These are phyloP conservation scores for Germaria angustata DNA, from an alignment of 2,888 invertebrate genomes.

Conservation along the genomic window DNA sequence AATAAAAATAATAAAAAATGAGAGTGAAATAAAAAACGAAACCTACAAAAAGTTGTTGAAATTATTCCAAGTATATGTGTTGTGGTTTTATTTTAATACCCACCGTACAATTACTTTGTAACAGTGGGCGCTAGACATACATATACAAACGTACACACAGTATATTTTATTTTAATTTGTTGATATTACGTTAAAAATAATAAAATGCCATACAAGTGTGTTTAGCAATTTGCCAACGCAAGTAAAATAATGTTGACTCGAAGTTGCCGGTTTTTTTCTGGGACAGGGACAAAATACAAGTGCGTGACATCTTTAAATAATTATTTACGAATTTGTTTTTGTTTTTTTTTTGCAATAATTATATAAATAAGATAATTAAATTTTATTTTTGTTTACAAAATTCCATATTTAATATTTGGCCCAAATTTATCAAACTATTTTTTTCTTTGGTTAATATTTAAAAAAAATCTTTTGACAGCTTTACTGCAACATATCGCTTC, in stretches of 20 bases:
- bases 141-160: background rate
- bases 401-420: background rate
- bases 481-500: conserved; percentile 15
- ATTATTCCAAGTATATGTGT: conserved; percentile 8
- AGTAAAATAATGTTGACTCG: background rate
- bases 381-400: background rate
- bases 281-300: background rate
- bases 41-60: conserved; percentile 10
- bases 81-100: conserved; percentile 29
- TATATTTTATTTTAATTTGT: conserved; percentile 42
- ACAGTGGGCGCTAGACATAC: conserved; percentile 45
- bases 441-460: background rate
- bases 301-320: conserved; percentile 11
- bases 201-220: conserved; percentile 1
- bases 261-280: conserved; percentile 1
- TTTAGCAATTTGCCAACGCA: background rate
- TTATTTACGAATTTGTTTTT: background rate
- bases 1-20: too few relatives aligned
- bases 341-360: background rate
- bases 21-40: background rate
- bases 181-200: background rate
- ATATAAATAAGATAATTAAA: background rate
- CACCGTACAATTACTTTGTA: background rate
- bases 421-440: conserved; percentile 12
- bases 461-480: conserved; percentile 27